Evolutionary conservation across 1,140 invertebrate species (phyloP).

Genomic region (Drosophila funebris): DNA sequence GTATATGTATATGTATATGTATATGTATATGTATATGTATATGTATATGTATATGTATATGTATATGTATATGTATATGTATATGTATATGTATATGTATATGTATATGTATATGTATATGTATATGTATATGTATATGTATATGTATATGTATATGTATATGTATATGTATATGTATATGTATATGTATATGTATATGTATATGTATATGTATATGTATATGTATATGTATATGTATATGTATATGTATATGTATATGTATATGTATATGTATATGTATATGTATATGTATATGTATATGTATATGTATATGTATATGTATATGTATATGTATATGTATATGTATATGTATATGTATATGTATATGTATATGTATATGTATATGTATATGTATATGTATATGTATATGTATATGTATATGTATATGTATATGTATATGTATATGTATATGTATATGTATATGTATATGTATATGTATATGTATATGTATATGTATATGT

Average conservation of each 20-base stretch:
- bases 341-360: not conserved
- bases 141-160: slow-evolving; percentile 6
- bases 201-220: slow-evolving; percentile 3
- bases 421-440: slow-evolving; percentile 1
- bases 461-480: not conserved
- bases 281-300: slow-evolving; percentile 10
- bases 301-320: slow-evolving; percentile 1
- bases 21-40: slow-evolving; percentile 6
- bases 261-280: slow-evolving; percentile 6
- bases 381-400: slow-evolving; percentile 6
- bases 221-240: not conserved
- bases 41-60: slow-evolving; percentile 10
- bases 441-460: slow-evolving; percentile 3
- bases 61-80: slow-evolving; percentile 1
- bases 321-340: slow-evolving; percentile 3
- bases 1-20: not conserved
- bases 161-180: slow-evolving; percentile 10
- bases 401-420: slow-evolving; percentile 10
- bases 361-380: not conserved
- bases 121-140: not conserved
- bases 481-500: not conserved
- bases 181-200: slow-evolving; percentile 1
- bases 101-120: not conserved
- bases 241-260: not conserved
- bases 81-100: slow-evolving; percentile 3